Base-by-base conservation (phyloP, 2,888 invertebrate species). In the Cephalotes varians region DNA sequence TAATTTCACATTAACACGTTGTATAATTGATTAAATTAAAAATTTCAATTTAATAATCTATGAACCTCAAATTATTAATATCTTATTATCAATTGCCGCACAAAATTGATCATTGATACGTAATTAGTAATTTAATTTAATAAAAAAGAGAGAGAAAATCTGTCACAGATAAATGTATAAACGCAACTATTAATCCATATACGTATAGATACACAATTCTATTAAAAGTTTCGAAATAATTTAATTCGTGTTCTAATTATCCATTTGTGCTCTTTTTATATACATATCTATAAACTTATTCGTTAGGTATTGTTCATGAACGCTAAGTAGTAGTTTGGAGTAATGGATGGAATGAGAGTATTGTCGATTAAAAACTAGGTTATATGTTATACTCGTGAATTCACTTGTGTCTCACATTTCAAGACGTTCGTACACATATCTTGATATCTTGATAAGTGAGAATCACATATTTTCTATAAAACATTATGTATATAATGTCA, bases 311-410 rank as follows among this genome's bases (percentile, higher is more conserved):
- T 81, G 77, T 86, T 86, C 83, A 73, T 73, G 64, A 85, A 77
- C 21, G 80, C 81, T 87, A 85, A 82, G 67, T 71, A 84, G 76
- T 82, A 74, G 72, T 80, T 79, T 90, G 56, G 88, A 88, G 86
- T 88, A 89, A 86, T 90, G 91, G 91, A 91, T 91, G 91, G 91
- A 91, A 88, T 90, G 84, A 81, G 90, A 91, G 91, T 91, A 91
- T 91, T 91, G 91, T 91, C 91, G 67, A 88, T 87, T 88, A 88
- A 90, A 91, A 90, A 91, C 85, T 88, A 88, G 87, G 81, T 85
- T 82, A 85, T 83, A 65, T 21, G 44, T 81, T 74, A 40, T 25
- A 58, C 18, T 51, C n/a, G 56, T 44, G 12, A 62, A 10, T 62
- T 76, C 47, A 5, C 49, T 49, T 51, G 47, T 2, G 21, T 9